Evolutionary conservation across 2,888 invertebrate genomes (phyloP), one percentile per base, ranked within the genome.

Genomic region (Xylocampa areola): DNA sequence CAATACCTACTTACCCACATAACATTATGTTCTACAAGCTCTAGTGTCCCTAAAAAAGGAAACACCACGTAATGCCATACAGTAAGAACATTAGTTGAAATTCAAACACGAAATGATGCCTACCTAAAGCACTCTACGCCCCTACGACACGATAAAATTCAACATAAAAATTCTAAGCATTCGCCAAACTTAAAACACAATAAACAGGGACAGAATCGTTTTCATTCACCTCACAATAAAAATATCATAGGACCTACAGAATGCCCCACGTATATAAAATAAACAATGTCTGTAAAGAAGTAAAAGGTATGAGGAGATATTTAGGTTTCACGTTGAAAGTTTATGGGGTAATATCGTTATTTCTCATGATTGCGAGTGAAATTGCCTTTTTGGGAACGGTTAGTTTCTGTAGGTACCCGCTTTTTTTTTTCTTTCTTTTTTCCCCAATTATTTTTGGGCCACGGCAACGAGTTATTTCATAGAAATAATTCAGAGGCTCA

Each of bases 281-380:
- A 87, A 87, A 88, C 83, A 84, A 82, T 76, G 48, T 59, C 65
- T 68, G 53, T 74, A 77, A 60, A 76, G 58, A 60, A 65, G 67
- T 74, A 70, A 77, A 79, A 75, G 73, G 78, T 79, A 77, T 73
- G 68, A 62, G 49, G 68, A 60, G 72, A 77, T 82, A 79, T 85
- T 85, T 82, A 80, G 81, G 76, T 76, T 73, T 75, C 76, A 75
- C 81, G 81, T 85, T 81, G 79, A 81, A 84, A 82, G 74, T 88
- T 88, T 87, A 88, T 84, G 71, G 74, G 68, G 76, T 77, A 81
- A 84, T 87, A 76, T 84, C 85, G 84, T 88, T 86, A 86, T 82
- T 84, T 84, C 86, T 87, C 80, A 82, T 83, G 83, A 87, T 84
- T 84, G 80, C 78, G 68, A 77, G 60, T 70, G 58, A 71, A 78